Base-by-base conservation (phyloP, 2,797 vertebrate species). In the Coranthus polyacanthus region DNA sequence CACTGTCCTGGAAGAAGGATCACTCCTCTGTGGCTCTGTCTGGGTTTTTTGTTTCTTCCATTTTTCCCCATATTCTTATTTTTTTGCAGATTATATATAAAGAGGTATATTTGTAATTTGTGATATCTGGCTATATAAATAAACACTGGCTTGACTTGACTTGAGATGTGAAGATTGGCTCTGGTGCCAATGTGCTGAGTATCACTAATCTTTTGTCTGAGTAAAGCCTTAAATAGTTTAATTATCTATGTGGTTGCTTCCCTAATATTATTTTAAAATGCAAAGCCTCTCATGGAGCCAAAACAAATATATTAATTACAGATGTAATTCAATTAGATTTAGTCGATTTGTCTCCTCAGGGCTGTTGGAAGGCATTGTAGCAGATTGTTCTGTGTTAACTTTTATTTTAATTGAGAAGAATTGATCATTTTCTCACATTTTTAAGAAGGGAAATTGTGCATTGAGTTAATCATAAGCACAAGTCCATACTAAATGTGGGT, bases 211-310 rank as follows among this genome's bases (percentile, higher is more conserved):
- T 49, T n/a, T 45, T n/a, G 17, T 44, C 5, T 49, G n/a, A n/a
- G n/a, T n/a, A n/a, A n/a, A n/a, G 39, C 21, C 22, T 44, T 45
- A 15, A 63, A 44, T 17, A 49, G 17, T 34, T 24, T 67, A 54
- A 46, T 57, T 65, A 29, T 29, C 26, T 29, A 5, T 29, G 2
- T 29, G 6, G 26, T 29, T 29, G 8, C 26, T 29, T 24, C 3
- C 8, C 8, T 50, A 43, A 39, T 1, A 18, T 51, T 32, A 29
- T 55, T 41, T 63, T 45, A 24, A 62, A 59, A 55, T 51, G 24
- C 29, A 66, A 69, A 57, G 71, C 36, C 4, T 44, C 24, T 55
- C 32, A 55, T 26, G 46, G 36, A 38, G 44, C 22, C 38, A 26
- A 17, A 36, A 67, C 13, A 52, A 39, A 37, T 7, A 29, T 29